phyloP scores from a whole-genome alignment of 2,888 invertebrate species.

The Petrolisthes cinctipes region DNA sequence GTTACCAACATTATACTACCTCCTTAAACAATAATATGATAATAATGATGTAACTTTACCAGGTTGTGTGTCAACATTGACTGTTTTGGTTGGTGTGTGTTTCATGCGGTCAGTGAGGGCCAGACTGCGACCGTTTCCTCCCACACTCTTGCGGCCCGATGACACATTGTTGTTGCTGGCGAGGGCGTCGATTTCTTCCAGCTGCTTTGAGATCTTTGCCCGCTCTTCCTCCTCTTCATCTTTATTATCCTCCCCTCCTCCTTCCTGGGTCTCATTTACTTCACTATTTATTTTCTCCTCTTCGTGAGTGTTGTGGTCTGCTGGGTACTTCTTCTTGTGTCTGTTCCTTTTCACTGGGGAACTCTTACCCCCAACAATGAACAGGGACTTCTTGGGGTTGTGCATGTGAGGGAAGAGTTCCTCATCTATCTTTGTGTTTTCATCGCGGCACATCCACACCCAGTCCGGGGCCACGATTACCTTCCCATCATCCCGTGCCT shows the following conservation, averaged over 20 bases:
- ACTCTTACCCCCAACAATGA: constrained; percentile 42
- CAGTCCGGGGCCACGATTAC: constrained; percentile 71
- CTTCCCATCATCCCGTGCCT: constrained; percentile 70
- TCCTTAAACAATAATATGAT: background rate
- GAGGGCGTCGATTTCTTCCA: constrained; percentile 59
- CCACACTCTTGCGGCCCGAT: constrained; percentile 24
- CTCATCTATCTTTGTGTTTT: constrained; percentile 69
- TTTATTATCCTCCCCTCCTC: background rate
- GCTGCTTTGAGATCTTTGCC: constrained; percentile 47
- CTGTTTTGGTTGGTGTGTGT: constrained; percentile 33
- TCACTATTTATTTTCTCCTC: background rate
- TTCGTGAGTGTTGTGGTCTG: background rate
- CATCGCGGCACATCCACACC: constrained; percentile 69
- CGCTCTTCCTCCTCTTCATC: background rate
- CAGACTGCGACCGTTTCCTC: constrained; percentile 12
- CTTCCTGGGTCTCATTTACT: background rate
- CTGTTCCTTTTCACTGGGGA: constrained; percentile 26
- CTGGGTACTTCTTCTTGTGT: constrained; percentile 24
- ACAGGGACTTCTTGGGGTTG: constrained; percentile 69
- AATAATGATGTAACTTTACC: background rate
- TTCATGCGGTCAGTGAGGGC: constrained; percentile 27
- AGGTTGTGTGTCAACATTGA: constrained; percentile 45
- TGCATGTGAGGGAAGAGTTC: constrained; percentile 70
- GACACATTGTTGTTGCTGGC: constrained; percentile 27
- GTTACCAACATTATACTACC: background rate